Evolutionary conservation across 2,113 vertebrate species (phyloP), one percentile per base, ranked within the genome.

Genomic region (Miniopterus natalensis): DNA sequence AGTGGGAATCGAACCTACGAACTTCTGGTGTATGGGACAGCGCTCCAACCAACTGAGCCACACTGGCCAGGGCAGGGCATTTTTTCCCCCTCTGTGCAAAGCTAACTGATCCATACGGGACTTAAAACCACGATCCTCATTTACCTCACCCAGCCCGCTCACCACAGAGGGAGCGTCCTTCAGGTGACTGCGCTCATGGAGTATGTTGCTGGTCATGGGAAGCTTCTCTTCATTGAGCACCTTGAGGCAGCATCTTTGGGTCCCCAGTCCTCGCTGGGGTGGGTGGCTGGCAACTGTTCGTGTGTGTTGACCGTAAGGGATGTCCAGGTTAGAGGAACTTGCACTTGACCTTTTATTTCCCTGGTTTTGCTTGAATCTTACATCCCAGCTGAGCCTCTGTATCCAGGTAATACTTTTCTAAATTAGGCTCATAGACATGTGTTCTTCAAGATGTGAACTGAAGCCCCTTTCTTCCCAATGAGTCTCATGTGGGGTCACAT

Each of bases 201-300:
- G 79, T 75, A 7, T 2, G 13, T 2, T 36, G n/a, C 42, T 15
- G 55, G 25, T n/a, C 7, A 18, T 47, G 8, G 0, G 1, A 0
- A 13, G 36, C 47, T 49, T 53, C 63, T 55, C 31, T 49, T 12
- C 6, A 3, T 4, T 23, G 90, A 93, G 61, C 40, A 95, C n/a
- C 53, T 79, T 13, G 51, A 51, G 70, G 14, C 27, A 84, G 80
- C 0, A 0, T 59, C 53, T 66, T 27, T 40, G 23, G 51, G 45
- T n/a, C 27, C 20, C 45, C 15, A n/a, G 70, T 53, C 15, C 57
- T 15, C 51, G 51, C 25, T 3, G 25, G 15, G 81, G 31, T 25
- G 47, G 57, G 31, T 20, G 20, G 47, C 27, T 78, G 71, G 57
- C 40, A 23, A 10, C 18, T 53, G 47, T 42, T 21, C 27, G 10